Base-by-base conservation (phyloP, 1,140 invertebrate species). In the Asbolus verrucosus region DNA sequence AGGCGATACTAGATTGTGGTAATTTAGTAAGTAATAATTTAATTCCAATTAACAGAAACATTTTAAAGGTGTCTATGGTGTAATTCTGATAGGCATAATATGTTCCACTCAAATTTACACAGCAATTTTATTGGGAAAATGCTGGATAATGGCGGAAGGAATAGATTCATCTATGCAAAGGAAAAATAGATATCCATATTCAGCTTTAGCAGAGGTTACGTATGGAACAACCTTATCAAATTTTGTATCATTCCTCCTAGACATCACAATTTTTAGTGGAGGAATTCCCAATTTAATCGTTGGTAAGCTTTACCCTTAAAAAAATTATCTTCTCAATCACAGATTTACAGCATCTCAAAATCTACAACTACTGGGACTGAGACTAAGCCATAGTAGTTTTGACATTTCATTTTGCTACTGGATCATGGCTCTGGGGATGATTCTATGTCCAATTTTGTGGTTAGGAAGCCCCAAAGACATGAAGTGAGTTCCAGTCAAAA, bases 381-480 rank as follows among this genome's bases (percentile, higher is more conserved):
- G 90, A 81, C 83, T 91, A 65, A 86, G 86, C 0, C 82, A 84
- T 0, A 82, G 86, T 1, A 76, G 81, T 27, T 86, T 91, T 63
- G 83, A 88, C 73, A 80, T 93, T 13, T 90, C 91, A 0, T 92
- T 89, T 73, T 93, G 91, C 74, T 89, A 91, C 68, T 93, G 91
- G 91, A 85, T 92, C 73, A 78, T 92, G 1, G 75, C 92, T 5
- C 82, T 93, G 4, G 91, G 89, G 0, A 54, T 90, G 1, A 74
- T 90, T 46, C 81, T 93, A 4, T 92, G 90, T 73, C 91, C 92
- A 0, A 80, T 92, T 36, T 89, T 92, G 86, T 93, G 91, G 91
- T 82, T 93, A n/a, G 91, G 91, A 39, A 92, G 91, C 73, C 92
- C 92, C 0, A 91, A 92, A 79, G 90, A 93, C 76, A 92, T 93